Evolutionary conservation across 2,797 vertebrate species (phyloP).

Genomic region (Allobates femoralis): DNA sequence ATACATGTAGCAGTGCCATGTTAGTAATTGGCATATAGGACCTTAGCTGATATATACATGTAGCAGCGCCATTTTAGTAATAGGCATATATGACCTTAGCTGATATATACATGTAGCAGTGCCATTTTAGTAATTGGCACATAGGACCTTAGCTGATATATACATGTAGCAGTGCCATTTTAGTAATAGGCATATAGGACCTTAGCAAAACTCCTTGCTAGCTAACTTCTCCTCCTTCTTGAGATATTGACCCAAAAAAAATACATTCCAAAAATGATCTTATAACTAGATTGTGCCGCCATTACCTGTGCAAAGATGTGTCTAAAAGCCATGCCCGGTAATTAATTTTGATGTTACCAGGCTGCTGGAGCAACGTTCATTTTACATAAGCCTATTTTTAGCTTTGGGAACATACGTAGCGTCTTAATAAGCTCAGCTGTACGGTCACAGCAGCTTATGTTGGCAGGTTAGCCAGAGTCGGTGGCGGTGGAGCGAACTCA

Average conservation of each 20-base stretch:
- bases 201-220: not conserved
- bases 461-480: slow-evolving; percentile 9
- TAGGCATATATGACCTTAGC: no score
- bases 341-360: not conserved
- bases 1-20: not conserved
- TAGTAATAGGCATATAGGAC: not conserved
- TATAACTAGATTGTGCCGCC: not conserved
- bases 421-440: not conserved
- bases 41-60: not conserved
- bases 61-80: not conserved
- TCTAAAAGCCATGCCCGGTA: not conserved
- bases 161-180: not conserved
- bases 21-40: not conserved
- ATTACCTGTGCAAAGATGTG: not conserved
- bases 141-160: no score
- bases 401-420: not conserved
- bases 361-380: not conserved
- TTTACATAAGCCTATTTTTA: slow-evolving; percentile 7
- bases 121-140: not conserved
- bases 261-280: not conserved
- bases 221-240: not conserved
- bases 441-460: not conserved
- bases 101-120: not conserved
- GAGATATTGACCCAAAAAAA: not conserved
- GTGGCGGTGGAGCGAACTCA: not conserved